These are phyloP conservation scores for Porphyrio hochstetteri DNA, from an alignment of 2,113 vertebrate species.

Conservation along the genomic window DNA sequence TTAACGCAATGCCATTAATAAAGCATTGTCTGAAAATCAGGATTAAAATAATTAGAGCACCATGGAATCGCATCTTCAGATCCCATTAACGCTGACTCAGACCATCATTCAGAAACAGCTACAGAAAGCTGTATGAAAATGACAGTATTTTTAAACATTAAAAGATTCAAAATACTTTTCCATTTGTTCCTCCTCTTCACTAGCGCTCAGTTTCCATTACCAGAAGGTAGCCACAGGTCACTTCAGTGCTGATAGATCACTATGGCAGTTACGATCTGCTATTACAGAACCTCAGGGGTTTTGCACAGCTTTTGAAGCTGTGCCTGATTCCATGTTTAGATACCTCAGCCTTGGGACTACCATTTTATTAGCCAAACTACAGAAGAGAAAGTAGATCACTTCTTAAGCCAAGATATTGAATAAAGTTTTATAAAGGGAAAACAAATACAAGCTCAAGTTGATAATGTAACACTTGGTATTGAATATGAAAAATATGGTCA, in stretches of 20 bases:
- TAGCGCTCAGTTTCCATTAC: not conserved
- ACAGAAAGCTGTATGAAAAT: not conserved
- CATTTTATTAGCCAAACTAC: not conserved
- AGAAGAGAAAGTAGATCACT: not conserved
- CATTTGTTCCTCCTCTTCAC: not conserved
- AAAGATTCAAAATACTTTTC: not conserved
- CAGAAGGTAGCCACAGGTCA: not conserved
- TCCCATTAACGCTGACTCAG: conserved; percentile 46
- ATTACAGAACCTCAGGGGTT: not conserved
- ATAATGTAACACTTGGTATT: not conserved
- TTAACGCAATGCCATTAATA: conserved; percentile 45
- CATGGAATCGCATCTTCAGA: conserved; percentile 40
- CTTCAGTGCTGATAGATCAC: not conserved
- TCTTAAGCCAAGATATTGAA: not conserved
- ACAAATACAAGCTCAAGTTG: not conserved
- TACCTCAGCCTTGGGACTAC: not conserved
- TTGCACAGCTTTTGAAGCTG: not conserved
- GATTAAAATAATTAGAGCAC: conserved; percentile 56
- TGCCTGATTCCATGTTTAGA: not conserved
- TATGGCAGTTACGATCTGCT: not conserved
- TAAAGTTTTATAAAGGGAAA: not conserved
- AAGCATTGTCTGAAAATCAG: conserved; percentile 43
- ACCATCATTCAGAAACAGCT: not conserved
- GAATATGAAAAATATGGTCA: not conserved
- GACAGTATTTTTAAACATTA: not conserved